These are phyloP conservation scores for Tridacna gigas DNA, from an alignment of 2,888 invertebrate genomes.

Conservation along the genomic window DNA sequence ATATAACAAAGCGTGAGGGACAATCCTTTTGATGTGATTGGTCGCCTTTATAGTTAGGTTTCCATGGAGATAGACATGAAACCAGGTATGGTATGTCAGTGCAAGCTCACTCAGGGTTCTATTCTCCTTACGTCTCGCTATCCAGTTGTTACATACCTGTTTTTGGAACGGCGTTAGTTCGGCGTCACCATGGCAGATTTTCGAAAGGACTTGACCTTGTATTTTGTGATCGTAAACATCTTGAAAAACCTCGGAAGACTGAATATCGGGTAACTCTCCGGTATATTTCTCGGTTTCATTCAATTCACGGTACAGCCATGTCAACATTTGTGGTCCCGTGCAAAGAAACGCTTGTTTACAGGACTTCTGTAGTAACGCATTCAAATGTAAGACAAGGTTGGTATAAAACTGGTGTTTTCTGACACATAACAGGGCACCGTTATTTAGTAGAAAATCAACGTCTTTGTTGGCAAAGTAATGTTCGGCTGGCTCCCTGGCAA, in stretches of 20 bases:
- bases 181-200: not conserved
- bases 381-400: not conserved
- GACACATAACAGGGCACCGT: conserved; percentile 8
- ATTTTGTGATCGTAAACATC: not conserved
- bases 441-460: not conserved
- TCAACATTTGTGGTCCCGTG: conserved; percentile 4
- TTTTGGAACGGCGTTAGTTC: not conserved
- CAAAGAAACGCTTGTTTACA: not conserved
- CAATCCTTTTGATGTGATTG: not conserved
- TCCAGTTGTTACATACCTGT: not conserved
- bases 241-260: conserved; percentile 6
- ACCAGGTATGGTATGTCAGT: conserved; percentile 4
- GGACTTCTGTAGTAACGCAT: not conserved
- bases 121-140: not conserved
- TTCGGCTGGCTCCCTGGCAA: conserved; percentile 1
- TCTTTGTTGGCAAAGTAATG: not conserved
- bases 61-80: not conserved
- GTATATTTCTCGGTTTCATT: not conserved
- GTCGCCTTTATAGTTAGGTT: not conserved
- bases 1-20: not conserved
- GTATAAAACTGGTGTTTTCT: conserved; percentile 5
- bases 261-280: not conserved
- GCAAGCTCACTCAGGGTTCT: not conserved
- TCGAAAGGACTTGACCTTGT: not conserved
- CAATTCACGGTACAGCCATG: not conserved